Conservation (phyloP, 2,888 invertebrate species). For the Dermolepida albohirtum region DNA sequence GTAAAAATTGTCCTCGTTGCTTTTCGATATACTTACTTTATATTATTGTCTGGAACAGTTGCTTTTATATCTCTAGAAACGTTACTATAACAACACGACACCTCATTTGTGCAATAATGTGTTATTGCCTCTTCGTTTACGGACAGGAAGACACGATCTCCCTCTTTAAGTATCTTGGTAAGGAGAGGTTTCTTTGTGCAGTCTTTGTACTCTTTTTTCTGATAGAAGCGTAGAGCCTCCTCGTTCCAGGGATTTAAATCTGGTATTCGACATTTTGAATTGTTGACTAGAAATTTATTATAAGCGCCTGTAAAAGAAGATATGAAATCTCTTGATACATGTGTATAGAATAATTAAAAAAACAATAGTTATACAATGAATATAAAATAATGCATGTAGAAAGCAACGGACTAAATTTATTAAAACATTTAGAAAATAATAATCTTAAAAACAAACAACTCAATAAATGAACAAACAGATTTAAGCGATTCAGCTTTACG, state of each 20-base stretch:
- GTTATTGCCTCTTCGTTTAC: not conserved
- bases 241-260: conserved; percentile 7
- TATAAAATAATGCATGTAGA: too few species aligned
- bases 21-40: not conserved
- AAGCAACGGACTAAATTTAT: too few species aligned
- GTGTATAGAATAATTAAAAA: too few species aligned
- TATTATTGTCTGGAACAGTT: conserved; percentile 42
- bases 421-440: too few species aligned
- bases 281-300: conserved; percentile 3
- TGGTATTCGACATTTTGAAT: conserved; percentile 6
- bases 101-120: not conserved
- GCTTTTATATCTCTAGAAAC: conserved; percentile 2
- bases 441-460: too few species aligned
- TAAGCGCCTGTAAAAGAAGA: not conserved
- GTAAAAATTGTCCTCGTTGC: too few species aligned
- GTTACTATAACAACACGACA: not conserved
- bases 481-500: too few species aligned
- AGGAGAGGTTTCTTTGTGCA: not conserved
- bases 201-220: not conserved
- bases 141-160: not conserved
- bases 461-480: too few species aligned
- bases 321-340: not conserved
- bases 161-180: not conserved
- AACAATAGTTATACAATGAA: too few species aligned
- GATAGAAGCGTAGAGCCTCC: not conserved